These are phyloP conservation scores for Bothrops jararaca DNA, from an alignment of 2,113 vertebrate species.

Conservation along the genomic window DNA sequence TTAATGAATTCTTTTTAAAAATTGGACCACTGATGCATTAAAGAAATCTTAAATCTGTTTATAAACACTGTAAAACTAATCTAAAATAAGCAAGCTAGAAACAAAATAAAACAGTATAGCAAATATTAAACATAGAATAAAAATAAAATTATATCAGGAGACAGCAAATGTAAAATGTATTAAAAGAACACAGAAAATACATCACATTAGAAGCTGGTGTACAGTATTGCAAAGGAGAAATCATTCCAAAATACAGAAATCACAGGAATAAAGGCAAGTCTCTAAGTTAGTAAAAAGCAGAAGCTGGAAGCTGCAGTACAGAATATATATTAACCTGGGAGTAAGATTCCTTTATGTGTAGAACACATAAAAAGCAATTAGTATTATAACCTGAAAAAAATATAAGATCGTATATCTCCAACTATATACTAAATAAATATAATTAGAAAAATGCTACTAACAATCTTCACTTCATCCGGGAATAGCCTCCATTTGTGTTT, in stretches of 20 bases:
- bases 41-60: neutral
- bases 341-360: neutral
- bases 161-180: neutral
- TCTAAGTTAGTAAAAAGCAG: neutral
- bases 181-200: neutral
- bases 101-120: neutral
- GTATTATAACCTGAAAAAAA: neutral
- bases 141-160: neutral
- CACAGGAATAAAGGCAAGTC: neutral
- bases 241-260: neutral
- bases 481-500: neutral
- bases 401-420: neutral
- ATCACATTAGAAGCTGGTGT: neutral
- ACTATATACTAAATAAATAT: neutral
- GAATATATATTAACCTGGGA: neutral
- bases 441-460: neutral
- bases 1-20: neutral
- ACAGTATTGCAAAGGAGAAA: neutral
- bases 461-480: neutral
- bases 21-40: neutral
- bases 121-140: neutral
- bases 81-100: neutral
- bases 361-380: neutral
- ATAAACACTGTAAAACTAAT: neutral
- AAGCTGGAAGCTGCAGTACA: neutral